Base-by-base conservation (phyloP, 2,888 invertebrate species). In the Dryococelus australis region DNA sequence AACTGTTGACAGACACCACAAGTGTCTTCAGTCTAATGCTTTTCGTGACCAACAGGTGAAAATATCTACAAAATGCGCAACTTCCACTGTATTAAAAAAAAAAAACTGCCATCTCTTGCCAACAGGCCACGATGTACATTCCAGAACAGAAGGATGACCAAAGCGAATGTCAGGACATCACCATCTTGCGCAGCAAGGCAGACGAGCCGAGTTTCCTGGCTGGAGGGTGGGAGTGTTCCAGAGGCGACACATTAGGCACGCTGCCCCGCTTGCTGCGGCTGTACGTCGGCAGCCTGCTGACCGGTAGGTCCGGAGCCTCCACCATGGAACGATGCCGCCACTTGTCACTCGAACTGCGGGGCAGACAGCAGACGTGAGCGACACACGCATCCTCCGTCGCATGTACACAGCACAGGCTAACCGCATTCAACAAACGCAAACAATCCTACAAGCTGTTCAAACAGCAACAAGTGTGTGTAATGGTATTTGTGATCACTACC, bases 271-370 rank as follows among this genome's bases (percentile, higher is more conserved):
- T 65, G 65, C 24, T n/a, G 65, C 65, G 65, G 65, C 24, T 65
- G 65, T 0, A 20, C 13, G 65, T 65, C 65, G 65, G 65, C 65
- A 65, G 65, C 65, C 65, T 20, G 65, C 65, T 65, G 65, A 20
- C 65, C 20, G 65, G 65, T 3, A 20, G 8, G 65, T 65, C 65
- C 65, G 65, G n/a, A 3, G n/a, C 65, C 51, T 51, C 51, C 13
- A 51, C 51, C 51, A 8, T 8, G 1, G 51, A 8, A 20, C 51
- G 51, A 3, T 51, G 51, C 20, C 65, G 65, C 65, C 65, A 65
- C 65, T 65, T 65, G 65, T 65, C 65, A 65, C 65, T 65, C 65
- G 24, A 65, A 65, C 65, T 65, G 65, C 65, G 24, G n/a, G 65
- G 65, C 20, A 65, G 24, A 65, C 65, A n/a, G 65, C 65, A 10